phyloP scores from a whole-genome alignment of 2,113 vertebrate species.

The Pavo muticus region DNA sequence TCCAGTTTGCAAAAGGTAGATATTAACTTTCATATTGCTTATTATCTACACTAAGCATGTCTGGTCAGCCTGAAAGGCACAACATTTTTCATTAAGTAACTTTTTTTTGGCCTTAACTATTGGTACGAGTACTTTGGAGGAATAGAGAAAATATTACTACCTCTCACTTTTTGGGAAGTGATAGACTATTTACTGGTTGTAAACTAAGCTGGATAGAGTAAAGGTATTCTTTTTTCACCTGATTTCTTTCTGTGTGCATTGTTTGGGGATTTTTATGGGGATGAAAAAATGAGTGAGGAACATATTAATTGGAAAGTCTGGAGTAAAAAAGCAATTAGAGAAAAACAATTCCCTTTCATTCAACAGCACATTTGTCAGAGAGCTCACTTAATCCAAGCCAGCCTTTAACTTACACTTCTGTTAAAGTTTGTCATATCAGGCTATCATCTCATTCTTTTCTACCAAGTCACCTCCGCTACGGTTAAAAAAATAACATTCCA shows the following conservation, averaged over 20 bases:
- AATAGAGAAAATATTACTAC: neutral
- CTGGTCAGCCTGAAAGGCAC: neutral
- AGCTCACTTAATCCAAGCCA: neutral
- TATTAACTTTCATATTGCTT: neutral
- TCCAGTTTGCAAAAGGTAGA: neutral
- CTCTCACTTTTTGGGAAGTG: neutral
- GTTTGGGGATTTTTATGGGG: neutral
- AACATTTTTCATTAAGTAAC: neutral
- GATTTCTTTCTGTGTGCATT: neutral
- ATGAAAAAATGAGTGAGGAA: neutral
- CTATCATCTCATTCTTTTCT: neutral
- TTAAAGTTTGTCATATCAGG: neutral
- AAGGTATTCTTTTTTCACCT: neutral
- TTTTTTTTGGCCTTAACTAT: neutral
- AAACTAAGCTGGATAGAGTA: neutral
- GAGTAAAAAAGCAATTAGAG: neutral
- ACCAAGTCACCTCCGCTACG: neutral
- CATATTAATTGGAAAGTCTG: neutral
- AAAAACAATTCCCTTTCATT: neutral
- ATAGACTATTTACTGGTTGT: neutral
- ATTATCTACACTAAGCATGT: rapidly evolving
- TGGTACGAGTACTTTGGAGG: neutral
- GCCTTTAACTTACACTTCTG: neutral
- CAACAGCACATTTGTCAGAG: neutral
- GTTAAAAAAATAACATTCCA: neutral